These are phyloP conservation scores for Vidua chalybeata DNA, from an alignment of 2,113 vertebrate genomes.

Conservation along the genomic window DNA sequence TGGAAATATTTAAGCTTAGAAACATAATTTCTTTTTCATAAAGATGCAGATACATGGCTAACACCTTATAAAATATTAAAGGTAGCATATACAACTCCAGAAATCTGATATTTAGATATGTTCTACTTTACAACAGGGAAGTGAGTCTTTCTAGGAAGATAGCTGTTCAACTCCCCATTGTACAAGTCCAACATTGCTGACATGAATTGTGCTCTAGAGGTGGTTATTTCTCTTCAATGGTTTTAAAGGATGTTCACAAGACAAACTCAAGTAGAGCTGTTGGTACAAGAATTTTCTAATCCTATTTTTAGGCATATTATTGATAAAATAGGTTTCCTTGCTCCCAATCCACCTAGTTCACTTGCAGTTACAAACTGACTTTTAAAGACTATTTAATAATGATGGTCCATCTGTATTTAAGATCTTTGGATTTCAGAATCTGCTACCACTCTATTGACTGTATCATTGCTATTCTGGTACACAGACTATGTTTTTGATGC, in stretches of 20 bases:
- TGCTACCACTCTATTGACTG: background rate
- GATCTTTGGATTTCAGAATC: background rate
- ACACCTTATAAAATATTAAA: background rate
- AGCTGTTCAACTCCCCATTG: background rate
- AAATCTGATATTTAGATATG: background rate
- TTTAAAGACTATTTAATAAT: background rate
- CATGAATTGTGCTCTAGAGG: background rate
- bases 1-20: background rate
- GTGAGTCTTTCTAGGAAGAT: accelerated
- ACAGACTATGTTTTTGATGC: background rate
- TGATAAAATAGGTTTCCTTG: background rate
- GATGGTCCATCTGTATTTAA: background rate
- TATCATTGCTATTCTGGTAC: background rate
- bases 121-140: background rate
- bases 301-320: background rate
- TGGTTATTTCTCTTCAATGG: background rate
- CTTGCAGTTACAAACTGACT: background rate
- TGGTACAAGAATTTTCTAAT: background rate
- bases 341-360: background rate
- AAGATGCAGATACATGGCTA: background rate
- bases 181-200: background rate
- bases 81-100: background rate
- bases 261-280: background rate
- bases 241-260: background rate
- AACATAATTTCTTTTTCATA: accelerated